phyloP scores from a whole-genome alignment of 2,797 vertebrate species.

The Squalus acanthias region DNA sequence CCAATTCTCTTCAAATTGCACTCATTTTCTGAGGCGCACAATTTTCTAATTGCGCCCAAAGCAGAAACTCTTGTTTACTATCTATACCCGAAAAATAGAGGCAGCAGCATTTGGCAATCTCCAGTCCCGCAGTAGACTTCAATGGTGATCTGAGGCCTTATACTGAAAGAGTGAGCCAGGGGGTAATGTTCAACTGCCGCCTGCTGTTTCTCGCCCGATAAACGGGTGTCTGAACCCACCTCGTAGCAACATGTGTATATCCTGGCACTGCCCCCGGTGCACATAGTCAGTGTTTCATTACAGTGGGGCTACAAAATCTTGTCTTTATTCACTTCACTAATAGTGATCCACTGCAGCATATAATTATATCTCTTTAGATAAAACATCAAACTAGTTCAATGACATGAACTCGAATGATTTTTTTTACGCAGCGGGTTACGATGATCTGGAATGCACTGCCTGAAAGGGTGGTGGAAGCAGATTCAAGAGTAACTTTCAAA shows the following conservation, averaged over 20 bases:
- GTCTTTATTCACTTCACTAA: not conserved
- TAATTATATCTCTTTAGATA: not conserved
- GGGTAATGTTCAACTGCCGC: not conserved
- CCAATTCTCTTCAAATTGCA: not conserved
- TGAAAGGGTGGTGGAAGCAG: not conserved
- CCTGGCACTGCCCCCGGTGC: not conserved
- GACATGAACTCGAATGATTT: not conserved
- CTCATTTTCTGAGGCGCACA: not conserved
- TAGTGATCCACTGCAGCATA: not conserved
- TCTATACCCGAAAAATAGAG: not conserved
- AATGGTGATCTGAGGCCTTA: not conserved
- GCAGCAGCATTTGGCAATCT: not conserved
- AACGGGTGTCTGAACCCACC: not conserved
- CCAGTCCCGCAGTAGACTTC: not conserved
- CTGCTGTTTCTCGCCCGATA: not conserved
- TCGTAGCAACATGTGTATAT: not conserved
- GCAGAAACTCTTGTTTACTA: no score
- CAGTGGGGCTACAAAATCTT: not conserved
- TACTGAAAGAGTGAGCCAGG: not conserved
- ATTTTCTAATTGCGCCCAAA: no score
- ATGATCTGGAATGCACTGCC: not conserved
- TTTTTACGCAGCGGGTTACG: not conserved
- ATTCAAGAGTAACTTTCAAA: not conserved
- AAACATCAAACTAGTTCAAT: not conserved
- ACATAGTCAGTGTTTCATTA: not conserved